Percentiles rank a stretch among this genome's conserved stretches.
Evolutionary conservation across 2,797 vertebrate genomes (phyloP).

Genomic region (Sebastes flavidus): DNA sequence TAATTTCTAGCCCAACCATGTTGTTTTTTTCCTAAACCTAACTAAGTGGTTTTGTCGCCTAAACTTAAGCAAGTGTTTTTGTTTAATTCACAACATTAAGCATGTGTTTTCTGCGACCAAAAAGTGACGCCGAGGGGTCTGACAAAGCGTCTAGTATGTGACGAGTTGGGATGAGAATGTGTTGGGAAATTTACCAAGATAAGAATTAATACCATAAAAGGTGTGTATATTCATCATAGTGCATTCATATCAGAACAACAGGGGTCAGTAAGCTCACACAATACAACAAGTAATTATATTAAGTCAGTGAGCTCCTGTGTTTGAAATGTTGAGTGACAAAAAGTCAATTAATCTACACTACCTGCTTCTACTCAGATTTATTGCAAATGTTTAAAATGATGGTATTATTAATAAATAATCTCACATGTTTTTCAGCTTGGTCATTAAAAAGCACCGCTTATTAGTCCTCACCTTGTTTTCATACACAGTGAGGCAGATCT

Average conservation of each 20-base stretch:
- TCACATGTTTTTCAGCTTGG: not conserved
- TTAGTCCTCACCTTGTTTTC: conserved; percentile 2
- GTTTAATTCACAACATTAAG: no score
- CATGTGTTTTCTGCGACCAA: not conserved
- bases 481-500: conserved; percentile 64
- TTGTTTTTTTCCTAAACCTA: no score
- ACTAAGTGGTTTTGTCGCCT: no score
- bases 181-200: not conserved
- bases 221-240: not conserved
- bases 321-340: not conserved
- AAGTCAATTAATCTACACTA: not conserved
- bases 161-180: no score
- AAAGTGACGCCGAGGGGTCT: not conserved
- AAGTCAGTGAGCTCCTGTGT: not conserved
- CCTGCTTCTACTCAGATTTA: not conserved
- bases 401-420: not conserved
- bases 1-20: no score
- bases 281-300: not conserved
- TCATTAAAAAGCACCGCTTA: not conserved
- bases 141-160: no score
- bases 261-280: not conserved
- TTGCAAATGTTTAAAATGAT: not conserved
- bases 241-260: not conserved
- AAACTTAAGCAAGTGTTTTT: no score
- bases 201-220: not conserved